phyloP scores from a whole-genome alignment of 2,113 vertebrate species.

The Cathartes aura region DNA sequence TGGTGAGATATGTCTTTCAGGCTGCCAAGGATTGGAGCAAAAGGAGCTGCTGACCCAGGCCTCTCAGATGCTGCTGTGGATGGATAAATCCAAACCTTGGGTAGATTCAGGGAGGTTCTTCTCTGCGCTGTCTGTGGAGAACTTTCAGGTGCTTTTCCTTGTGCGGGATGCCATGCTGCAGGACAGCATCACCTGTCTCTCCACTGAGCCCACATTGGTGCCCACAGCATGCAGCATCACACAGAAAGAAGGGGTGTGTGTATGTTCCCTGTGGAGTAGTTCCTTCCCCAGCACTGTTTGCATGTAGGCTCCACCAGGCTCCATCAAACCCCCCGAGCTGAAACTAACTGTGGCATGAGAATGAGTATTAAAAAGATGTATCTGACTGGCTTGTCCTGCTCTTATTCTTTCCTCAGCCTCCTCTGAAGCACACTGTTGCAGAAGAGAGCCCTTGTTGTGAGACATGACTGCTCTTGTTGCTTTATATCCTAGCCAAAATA shows the following conservation, averaged over 20 bases:
- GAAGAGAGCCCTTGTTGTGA: not conserved
- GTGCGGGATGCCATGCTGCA: not conserved
- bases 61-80: not conserved
- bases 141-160: not conserved
- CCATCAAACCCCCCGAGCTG: not conserved
- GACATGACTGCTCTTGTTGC: not conserved
- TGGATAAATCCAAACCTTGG: not conserved
- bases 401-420: not conserved
- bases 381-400: not conserved
- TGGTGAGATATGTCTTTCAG: not conserved
- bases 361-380: not conserved
- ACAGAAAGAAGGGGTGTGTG: not conserved
- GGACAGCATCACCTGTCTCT: not conserved
- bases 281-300: not conserved
- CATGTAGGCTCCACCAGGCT: not conserved
- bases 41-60: not conserved
- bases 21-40: not conserved
- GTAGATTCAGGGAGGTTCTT: not conserved
- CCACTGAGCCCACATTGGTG: not conserved
- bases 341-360: not conserved
- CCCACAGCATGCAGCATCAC: not conserved
- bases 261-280: not conserved
- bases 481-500: not conserved
- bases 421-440: not conserved
- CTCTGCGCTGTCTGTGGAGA: not conserved